Conservation (phyloP, 1,140 invertebrate genomes). For the Sycophaga agraensis region DNA sequence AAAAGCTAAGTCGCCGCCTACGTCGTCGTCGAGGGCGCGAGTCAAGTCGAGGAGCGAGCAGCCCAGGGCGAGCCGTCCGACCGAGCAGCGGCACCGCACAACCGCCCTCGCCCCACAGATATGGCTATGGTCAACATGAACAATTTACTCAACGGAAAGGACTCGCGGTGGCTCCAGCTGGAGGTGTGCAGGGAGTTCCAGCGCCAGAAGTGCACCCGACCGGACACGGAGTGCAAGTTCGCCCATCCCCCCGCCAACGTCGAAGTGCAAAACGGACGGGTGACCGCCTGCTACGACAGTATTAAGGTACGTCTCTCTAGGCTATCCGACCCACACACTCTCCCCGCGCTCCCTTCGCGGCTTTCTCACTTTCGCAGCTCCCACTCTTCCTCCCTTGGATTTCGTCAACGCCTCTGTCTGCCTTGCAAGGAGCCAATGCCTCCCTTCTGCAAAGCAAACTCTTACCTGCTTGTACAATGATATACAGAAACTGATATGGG, state of each 20-base stretch:
- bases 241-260: constrained; percentile 99
- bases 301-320: constrained; percentile 84
- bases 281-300: constrained; percentile 99
- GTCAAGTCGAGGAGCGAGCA: too few species aligned
- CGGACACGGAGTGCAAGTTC: constrained; percentile 99
- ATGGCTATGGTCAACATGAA: constrained; percentile 97
- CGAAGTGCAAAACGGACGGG: constrained; percentile 99
- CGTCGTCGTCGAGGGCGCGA: too few species aligned
- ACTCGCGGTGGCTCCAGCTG: constrained; percentile 98
- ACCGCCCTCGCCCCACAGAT: constrained; percentile 41
- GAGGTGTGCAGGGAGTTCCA: constrained; percentile 99
- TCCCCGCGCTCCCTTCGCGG: too few species aligned
- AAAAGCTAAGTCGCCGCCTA: too few species aligned
- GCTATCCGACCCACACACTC: too few species aligned
- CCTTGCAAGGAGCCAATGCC: too few species aligned
- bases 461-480: too few species aligned
- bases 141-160: constrained; percentile 95
- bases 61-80: too few species aligned
- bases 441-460: not conserved
- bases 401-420: not conserved
- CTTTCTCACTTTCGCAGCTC: too few species aligned
- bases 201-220: constrained; percentile 97
- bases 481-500: too few species aligned
- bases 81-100: too few species aligned
- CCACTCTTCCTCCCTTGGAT: not conserved